A percentile compares a stretch with the other conserved stretches of the same genome.
These are phyloP conservation scores for Carabus problematicus DNA, from an alignment of 2,888 invertebrate genomes.

Conservation along the genomic window DNA sequence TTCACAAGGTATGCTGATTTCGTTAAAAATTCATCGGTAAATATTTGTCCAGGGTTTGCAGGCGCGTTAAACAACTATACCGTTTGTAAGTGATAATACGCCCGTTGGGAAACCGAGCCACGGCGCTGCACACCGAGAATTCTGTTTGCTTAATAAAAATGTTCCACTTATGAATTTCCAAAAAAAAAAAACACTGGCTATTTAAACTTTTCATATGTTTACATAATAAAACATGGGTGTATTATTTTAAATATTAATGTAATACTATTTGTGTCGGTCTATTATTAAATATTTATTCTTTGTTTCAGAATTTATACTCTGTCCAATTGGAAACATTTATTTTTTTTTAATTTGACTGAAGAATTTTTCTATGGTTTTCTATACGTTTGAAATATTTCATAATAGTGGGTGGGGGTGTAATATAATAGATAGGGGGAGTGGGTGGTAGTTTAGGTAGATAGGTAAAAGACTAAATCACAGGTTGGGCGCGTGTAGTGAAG, in stretches of 20 bases:
- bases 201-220: too few relatives aligned
- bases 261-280: too few relatives aligned
- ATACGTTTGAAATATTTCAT: too few relatives aligned
- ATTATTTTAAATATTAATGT: too few relatives aligned
- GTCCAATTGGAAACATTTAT: too few relatives aligned
- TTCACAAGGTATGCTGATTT: constrained; percentile 14
- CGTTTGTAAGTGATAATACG: constrained; percentile 36
- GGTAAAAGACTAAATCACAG: constrained; percentile 15
- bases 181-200: background rate
- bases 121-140: background rate
- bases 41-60: constrained; percentile 34
- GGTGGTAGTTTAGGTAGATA: background rate
- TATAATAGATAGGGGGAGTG: too few relatives aligned
- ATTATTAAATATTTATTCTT: too few relatives aligned
- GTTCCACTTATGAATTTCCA: constrained; percentile 25
- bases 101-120: constrained; percentile 22
- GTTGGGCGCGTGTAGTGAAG: constrained; percentile 16
- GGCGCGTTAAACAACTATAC: constrained; percentile 29
- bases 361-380: too few relatives aligned
- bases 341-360: too few relatives aligned
- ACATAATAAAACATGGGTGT: too few relatives aligned
- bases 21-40: constrained; percentile 36
- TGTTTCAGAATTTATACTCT: too few relatives aligned
- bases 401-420: too few relatives aligned
- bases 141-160: constrained; percentile 33